Evolutionary conservation across 2,797 vertebrate genomes (phyloP).

Genomic region (Sciaenops ocellatus): DNA sequence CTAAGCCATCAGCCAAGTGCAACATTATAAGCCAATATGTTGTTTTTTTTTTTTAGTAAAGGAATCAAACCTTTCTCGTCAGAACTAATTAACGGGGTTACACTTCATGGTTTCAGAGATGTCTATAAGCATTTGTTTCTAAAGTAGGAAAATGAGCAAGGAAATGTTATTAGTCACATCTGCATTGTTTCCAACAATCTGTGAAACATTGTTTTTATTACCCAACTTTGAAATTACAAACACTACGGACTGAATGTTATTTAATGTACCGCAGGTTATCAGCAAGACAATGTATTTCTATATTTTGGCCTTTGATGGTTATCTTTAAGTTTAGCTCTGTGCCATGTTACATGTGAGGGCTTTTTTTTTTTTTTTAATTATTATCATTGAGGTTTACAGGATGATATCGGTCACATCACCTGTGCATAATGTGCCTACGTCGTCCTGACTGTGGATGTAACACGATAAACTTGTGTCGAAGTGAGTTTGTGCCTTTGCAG

Average conservation of each 20-base stretch:
- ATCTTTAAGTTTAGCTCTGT: slow-evolving; percentile 42
- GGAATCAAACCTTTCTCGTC: slow-evolving; percentile 51
- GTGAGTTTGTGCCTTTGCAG: slow-evolving; percentile 33
- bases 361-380: not conserved
- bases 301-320: slow-evolving; percentile 43
- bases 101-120: slow-evolving; percentile 54
- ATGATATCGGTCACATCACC: slow-evolving; percentile 15
- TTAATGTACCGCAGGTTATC: slow-evolving; percentile 29
- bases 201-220: slow-evolving; percentile 45
- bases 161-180: slow-evolving; percentile 52
- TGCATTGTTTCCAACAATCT: slow-evolving; percentile 35
- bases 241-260: slow-evolving; percentile 44
- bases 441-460: slow-evolving; percentile 40
- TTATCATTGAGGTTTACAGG: slow-evolving; percentile 18
- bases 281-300: slow-evolving; percentile 12
- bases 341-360: slow-evolving; percentile 41
- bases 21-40: slow-evolving; percentile 69
- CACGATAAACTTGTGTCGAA: slow-evolving; percentile 14
- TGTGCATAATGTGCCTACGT: slow-evolving; percentile 50
- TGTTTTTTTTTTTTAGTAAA: slow-evolving; percentile 33
- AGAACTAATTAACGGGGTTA: slow-evolving; percentile 60
- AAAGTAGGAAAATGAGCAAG: slow-evolving; percentile 35
- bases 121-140: slow-evolving; percentile 58
- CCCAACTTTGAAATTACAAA: slow-evolving; percentile 45
- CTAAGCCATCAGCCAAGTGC: slow-evolving; percentile 79